Evolutionary conservation across 2,113 vertebrate species (phyloP), one percentile per base, ranked within the genome.

Genomic region (Micronisus gabar): DNA sequence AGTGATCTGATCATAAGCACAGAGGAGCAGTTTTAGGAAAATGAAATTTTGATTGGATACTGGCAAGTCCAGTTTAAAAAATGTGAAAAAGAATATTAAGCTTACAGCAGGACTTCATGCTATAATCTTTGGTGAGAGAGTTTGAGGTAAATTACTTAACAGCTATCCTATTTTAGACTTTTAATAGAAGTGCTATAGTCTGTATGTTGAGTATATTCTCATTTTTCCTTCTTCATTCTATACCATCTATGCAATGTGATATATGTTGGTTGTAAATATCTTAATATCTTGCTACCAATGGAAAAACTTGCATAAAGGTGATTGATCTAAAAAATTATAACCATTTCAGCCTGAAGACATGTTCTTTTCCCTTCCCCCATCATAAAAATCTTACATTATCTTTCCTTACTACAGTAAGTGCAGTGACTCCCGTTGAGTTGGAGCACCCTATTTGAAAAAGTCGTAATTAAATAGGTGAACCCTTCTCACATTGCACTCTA

Each of bases 381-480:
- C 55, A 52, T 63, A 81, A 84, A 95, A 89, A 47, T 48, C 36
- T 67, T 86, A 50, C 27, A 47, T 81, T 89, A 27, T 81, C 72
- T 92, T 88, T 84, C 75, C 52, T 81, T 84, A 30, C 58, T 61
- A 26, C 19, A 53, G 27, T 53, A 83, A 94, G 67, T 73, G 36
- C 34, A 66, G 43, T 21, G 55, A 62, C 56, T 96, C 68, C 30
- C 80, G 79, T 21, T 65, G 92, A 94, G 40, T 23, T 81, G 62
- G 65, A 95, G 81, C 66, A 72, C 56, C 53, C 27, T 94, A 4
- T 68, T 75, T 85, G 73, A 84, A 93, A 91, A 93, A 94, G 47
- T 53, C 40, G n/a, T 89, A n/a, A 96, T 87, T 96, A 96, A 95
- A 87, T 59, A 84, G 11, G 8, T 81, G 76, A 94, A 84, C 73